Conservation (phyloP, 2,113 vertebrate genomes). For the Ictalurus furcatus region DNA sequence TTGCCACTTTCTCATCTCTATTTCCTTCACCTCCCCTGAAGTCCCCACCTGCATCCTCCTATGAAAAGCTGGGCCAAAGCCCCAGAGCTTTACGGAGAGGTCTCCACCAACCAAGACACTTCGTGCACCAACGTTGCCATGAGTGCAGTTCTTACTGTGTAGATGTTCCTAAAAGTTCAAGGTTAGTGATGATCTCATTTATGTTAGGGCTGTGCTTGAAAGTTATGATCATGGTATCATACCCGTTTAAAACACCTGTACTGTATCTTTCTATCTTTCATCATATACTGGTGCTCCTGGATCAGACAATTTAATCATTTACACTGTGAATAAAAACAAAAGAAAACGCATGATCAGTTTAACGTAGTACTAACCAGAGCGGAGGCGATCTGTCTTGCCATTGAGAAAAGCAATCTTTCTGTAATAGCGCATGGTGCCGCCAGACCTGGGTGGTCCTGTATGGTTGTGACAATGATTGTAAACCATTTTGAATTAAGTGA, state of each 20-base stretch:
- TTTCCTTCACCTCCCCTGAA: neutral
- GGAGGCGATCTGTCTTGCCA: slow-evolving; percentile 73
- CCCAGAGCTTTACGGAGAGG: slow-evolving; percentile 85
- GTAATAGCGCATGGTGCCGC: slow-evolving; percentile 64
- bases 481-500: neutral
- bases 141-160: slow-evolving; percentile 77
- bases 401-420: slow-evolving; percentile 71
- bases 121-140: slow-evolving; percentile 84
- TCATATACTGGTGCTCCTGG: neutral
- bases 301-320: neutral
- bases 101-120: slow-evolving; percentile 83
- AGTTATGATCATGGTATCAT: neutral
- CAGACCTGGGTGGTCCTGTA: slow-evolving; percentile 53
- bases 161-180: slow-evolving; percentile 78
- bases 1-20: slow-evolving; percentile 86
- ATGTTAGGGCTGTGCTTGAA: neutral
- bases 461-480: neutral
- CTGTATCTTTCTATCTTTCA: neutral
- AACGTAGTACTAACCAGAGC: slow-evolving; percentile 69
- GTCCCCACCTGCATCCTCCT: slow-evolving; percentile 41
- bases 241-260: neutral
- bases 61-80: slow-evolving; percentile 78
- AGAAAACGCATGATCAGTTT: neutral
- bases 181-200: neutral
- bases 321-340: neutral